Base-by-base conservation (phyloP, 37 sponge, comb jelly and placozoan genomes). In the Amphimedon queenslandica region DNA sequence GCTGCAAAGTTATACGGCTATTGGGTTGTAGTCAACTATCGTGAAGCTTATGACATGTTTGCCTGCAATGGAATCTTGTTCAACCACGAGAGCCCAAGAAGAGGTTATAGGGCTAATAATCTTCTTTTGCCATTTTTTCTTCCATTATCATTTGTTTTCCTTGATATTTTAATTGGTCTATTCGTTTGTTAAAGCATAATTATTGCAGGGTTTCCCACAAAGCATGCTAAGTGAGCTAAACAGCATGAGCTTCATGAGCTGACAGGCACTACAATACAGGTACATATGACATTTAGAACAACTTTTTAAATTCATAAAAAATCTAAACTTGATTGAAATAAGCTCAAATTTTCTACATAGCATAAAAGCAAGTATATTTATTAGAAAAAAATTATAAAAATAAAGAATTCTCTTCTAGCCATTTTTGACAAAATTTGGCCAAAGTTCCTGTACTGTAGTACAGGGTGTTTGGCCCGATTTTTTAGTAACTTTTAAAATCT, bases 51-150 rank as follows among this genome's bases (percentile, higher is more conserved):
- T 37, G 88, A 74, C 1, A 83, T 94, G 58, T 83, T 72, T 80
- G 88, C 92, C 1, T 87, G 81, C 63, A 94, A 94, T 63, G 95
- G 95, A 33, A 42, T 94, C 5, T 76, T 94, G 47, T 94, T 94
- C 82, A 94, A 94, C 61, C 95, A 94, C 40, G 95, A 94, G 64
- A 87, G 88, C 66, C 95, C 95, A 34, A 42, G 95, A 39, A 84
- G 95, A 87, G 95, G 93, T 93, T n/a, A 30, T 11, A 27, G 20
- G 13, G 30, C 68, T 30, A 32, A 28, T 31, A 23, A n/a, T 11
- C 8, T 40, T 10, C 13, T 16, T 41, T 40, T 43, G 47, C 29
- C 47, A 40, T 40, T n/a, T 40, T 29, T 40, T 24, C 29, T 6
- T 40, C 13, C 25, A 20, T 13, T 23, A 36, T n/a, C n/a, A n/a